These are phyloP conservation scores for Rhamnusium bicolor DNA, from an alignment of 2,888 invertebrate genomes.

Conservation along the genomic window DNA sequence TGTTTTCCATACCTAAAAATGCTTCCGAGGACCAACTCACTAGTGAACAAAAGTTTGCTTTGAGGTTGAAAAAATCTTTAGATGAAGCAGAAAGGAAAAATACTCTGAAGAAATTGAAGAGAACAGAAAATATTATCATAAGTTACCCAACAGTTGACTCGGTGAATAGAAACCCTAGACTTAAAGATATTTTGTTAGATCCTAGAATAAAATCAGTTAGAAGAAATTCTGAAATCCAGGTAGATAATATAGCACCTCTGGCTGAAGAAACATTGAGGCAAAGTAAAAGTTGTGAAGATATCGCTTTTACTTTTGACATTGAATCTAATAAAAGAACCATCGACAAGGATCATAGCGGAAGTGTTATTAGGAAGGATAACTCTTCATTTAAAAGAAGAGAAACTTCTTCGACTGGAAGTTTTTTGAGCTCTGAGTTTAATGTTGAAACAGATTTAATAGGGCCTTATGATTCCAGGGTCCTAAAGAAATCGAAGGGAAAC, in stretches of 20 bases:
- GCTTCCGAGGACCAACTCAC: slow-evolving; percentile 55
- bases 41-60: slow-evolving; percentile 62
- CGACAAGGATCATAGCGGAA: slow-evolving; percentile 7
- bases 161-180: slow-evolving; percentile 57
- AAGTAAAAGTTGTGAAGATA: slow-evolving; percentile 59
- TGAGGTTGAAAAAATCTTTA: slow-evolving; percentile 59
- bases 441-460: slow-evolving; percentile 47
- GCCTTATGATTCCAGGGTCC: slow-evolving; percentile 26
- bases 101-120: slow-evolving; percentile 55
- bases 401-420: slow-evolving; percentile 40
- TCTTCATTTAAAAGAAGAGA: background rate
- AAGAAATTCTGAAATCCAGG: slow-evolving; percentile 34
- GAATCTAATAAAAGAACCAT: background rate
- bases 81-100: slow-evolving; percentile 59
- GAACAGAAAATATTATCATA: slow-evolving; percentile 54
- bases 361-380: slow-evolving; percentile 51
- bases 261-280: slow-evolving; percentile 13
- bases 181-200: slow-evolving; percentile 52
- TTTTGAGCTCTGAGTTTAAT: slow-evolving; percentile 54
- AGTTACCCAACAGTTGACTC: slow-evolving; percentile 61
- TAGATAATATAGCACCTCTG: background rate
- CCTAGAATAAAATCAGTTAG: slow-evolving; percentile 41
- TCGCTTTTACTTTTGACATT: slow-evolving; percentile 51
- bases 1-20: slow-evolving; percentile 56
- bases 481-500: background rate